Percentiles rank a stretch among this genome's conserved stretches.
Evolutionary conservation across 2,888 invertebrate genomes (phyloP).

Genomic region (Dolichopus griseipennis): DNA sequence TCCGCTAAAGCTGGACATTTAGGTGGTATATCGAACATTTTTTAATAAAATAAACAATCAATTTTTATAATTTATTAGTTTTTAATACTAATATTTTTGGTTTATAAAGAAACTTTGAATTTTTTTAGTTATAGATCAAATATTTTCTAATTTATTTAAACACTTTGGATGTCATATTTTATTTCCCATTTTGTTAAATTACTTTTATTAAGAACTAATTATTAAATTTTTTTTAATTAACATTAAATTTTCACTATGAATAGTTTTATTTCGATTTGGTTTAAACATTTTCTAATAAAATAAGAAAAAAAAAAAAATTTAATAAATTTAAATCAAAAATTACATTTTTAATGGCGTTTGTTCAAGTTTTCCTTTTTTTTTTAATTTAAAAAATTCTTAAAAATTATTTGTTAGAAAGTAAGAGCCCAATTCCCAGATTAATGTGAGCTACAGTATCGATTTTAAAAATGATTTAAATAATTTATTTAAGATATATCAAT

Average conservation of each 20-base stretch:
- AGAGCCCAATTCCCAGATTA: too few relatives aligned
- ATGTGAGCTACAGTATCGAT: too few relatives aligned
- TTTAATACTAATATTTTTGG: background rate
- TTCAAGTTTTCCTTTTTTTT: too few relatives aligned
- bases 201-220: background rate
- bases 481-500: too few relatives aligned
- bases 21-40: constrained; percentile 55
- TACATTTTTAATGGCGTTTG: too few relatives aligned
- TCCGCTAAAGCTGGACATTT: constrained; percentile 69
- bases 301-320: too few relatives aligned
- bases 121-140: background rate
- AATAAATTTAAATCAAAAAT: too few relatives aligned
- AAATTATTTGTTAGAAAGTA: too few relatives aligned
- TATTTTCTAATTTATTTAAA: background rate
- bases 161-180: background rate
- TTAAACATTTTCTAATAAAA: background rate
- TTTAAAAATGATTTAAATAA: too few relatives aligned
- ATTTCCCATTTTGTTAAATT: background rate
- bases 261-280: too few relatives aligned
- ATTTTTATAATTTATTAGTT: background rate
- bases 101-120: background rate
- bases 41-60: constrained; percentile 9
- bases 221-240: background rate
- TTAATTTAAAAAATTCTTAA: too few relatives aligned
- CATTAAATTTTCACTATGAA: background rate